Percentiles rank a stretch among this genome's conserved stretches.
Conservation (phyloP, 2,888 invertebrate genomes). For the Agonopterix subpropinquella region DNA sequence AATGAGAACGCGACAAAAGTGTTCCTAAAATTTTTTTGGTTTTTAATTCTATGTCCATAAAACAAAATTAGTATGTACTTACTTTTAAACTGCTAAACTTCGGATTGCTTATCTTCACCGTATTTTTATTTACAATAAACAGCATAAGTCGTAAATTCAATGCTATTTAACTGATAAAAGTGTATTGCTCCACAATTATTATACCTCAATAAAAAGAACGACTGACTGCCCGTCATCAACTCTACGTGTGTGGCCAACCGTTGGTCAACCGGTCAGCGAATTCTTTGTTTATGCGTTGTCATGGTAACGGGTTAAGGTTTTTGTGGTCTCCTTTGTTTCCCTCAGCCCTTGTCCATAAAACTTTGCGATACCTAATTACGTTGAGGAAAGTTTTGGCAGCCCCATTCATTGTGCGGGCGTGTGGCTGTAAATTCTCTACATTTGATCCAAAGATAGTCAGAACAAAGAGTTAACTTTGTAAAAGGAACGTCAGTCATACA, state of each 20-base stretch:
- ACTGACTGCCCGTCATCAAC: constrained; percentile 17
- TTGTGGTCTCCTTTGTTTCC: constrained; percentile 30
- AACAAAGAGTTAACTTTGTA: background rate
- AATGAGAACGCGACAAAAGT: no score
- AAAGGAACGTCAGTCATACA: background rate
- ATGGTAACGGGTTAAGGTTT: constrained; percentile 43
- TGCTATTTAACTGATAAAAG: constrained; percentile 9
- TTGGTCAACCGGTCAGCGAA: constrained; percentile 21
- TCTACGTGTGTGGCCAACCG: constrained; percentile 20
- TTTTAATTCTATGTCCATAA: no score
- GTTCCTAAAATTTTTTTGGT: no score
- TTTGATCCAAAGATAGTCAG: no score
- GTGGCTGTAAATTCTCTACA: background rate
- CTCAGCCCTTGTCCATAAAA: constrained; percentile 44
- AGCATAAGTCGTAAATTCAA: background rate
- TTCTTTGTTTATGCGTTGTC: constrained; percentile 45
- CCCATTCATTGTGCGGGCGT: constrained; percentile 26
- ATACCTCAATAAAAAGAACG: constrained; percentile 13
- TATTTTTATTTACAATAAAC: background rate
- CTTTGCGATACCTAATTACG: constrained; percentile 54
- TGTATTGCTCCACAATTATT: constrained; percentile 4
- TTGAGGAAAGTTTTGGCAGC: constrained; percentile 39
- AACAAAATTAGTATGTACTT: no score
- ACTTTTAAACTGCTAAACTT: no score
- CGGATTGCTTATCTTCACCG: background rate